Evolutionary conservation across 2,888 invertebrate genomes (phyloP).

Genomic region (Plutella xylostella): DNA sequence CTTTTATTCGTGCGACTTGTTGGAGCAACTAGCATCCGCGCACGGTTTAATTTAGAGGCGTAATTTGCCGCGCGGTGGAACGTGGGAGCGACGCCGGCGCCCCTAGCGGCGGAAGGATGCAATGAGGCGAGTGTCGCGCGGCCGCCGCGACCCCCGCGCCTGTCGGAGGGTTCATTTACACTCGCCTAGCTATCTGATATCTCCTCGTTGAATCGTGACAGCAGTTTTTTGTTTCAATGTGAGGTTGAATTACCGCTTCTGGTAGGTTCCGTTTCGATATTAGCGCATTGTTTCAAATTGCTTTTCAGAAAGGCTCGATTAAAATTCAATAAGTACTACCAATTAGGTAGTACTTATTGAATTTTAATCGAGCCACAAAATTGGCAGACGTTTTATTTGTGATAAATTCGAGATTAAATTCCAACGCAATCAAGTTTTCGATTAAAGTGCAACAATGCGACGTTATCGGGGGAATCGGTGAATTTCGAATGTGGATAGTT

Average conservation of each 20-base stretch:
- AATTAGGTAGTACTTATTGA: too few species aligned
- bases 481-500: neutral
- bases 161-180: slow-evolving; percentile 1
- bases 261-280: neutral
- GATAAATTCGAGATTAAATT: neutral
- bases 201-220: too few species aligned
- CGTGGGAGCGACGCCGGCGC: neutral
- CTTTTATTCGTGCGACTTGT: slow-evolving; percentile 16
- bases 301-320: too few species aligned
- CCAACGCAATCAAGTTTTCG: neutral
- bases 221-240: neutral
- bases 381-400: too few species aligned
- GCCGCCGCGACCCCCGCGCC: neutral
- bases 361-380: too few species aligned
- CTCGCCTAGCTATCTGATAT: too few species aligned
- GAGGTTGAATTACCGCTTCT: neutral
- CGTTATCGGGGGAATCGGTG: neutral
- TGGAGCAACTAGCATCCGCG: slow-evolving; percentile 10
- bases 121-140: neutral
- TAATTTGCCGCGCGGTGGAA: neutral
- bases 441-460: slow-evolving; percentile 1
- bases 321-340: too few species aligned
- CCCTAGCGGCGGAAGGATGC: slow-evolving; percentile 1
- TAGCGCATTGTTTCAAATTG: too few species aligned
- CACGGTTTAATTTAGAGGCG: neutral